Evolutionary conservation across 2,113 vertebrate genomes (phyloP).

Genomic region (Callipepla californica): DNA sequence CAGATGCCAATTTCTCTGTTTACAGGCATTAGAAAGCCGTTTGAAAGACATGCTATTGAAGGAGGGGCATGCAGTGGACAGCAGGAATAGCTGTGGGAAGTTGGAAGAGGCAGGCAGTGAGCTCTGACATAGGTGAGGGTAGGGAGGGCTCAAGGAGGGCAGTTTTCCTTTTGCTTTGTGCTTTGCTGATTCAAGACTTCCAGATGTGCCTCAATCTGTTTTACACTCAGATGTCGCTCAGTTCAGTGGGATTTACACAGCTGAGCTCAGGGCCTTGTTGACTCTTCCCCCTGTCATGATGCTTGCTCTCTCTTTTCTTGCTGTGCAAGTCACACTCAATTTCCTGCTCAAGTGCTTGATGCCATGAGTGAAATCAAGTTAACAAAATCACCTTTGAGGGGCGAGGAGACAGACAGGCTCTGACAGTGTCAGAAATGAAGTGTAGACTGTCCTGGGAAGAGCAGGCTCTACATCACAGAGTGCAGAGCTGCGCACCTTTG

Average conservation of each 20-base stretch:
- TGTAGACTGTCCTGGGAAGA: neutral
- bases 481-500: neutral
- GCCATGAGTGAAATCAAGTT: neutral
- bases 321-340: neutral
- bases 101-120: neutral
- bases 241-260: neutral
- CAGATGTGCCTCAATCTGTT: neutral
- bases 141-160: neutral
- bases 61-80: neutral
- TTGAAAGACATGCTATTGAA: slow-evolving; percentile 1
- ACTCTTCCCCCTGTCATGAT: neutral
- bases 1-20: slow-evolving; percentile 52
- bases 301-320: neutral
- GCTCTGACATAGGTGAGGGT: neutral
- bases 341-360: neutral
- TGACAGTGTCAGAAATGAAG: neutral
- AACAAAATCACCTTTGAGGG: neutral
- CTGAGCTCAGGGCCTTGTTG: neutral
- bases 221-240: neutral
- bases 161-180: neutral
- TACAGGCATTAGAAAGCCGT: slow-evolving; percentile 18
- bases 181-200: neutral
- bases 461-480: neutral
- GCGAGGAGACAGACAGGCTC: neutral
- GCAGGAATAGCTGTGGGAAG: neutral